Evolutionary conservation across 2,797 vertebrate genomes (phyloP).

Genomic region (Rachycentron canadum): DNA sequence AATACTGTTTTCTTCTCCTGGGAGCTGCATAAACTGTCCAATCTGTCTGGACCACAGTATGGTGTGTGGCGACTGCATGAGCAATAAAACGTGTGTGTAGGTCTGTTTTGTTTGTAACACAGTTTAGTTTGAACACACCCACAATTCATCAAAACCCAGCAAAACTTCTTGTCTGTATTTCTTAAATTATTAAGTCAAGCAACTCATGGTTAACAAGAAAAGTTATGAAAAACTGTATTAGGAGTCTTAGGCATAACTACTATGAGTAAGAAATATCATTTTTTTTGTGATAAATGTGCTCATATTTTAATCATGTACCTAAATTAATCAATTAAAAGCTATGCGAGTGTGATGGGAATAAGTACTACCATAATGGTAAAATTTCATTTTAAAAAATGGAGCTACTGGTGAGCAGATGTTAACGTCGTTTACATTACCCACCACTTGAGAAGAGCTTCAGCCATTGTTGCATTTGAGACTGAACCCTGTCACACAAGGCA

Average conservation of each 20-base stretch:
- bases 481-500: too few relatives aligned
- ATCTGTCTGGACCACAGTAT: constrained; percentile 47
- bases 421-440: too few relatives aligned
- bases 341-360: too few relatives aligned
- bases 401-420: too few relatives aligned
- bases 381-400: too few relatives aligned
- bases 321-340: too few relatives aligned
- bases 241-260: background rate
- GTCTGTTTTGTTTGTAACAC: constrained; percentile 14
- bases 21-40: constrained; percentile 53
- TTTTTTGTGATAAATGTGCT: too few relatives aligned
- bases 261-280: too few relatives aligned
- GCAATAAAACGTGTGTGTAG: background rate
- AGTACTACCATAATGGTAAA: too few relatives aligned
- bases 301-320: too few relatives aligned
- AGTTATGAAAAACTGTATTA: background rate
- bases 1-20: constrained; percentile 45
- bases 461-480: too few relatives aligned
- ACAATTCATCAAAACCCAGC: constrained; percentile 5
- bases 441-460: too few relatives aligned
- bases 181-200: constrained; percentile 4
- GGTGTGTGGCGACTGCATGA: constrained; percentile 24
- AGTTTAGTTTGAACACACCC: constrained; percentile 17
- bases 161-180: background rate
- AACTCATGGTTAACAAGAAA: constrained; percentile 14